A percentile compares a stretch with the other conserved stretches of the same genome.
Evolutionary conservation across 2,888 invertebrate species (phyloP).

Genomic region (Ichneumon xanthorius): DNA sequence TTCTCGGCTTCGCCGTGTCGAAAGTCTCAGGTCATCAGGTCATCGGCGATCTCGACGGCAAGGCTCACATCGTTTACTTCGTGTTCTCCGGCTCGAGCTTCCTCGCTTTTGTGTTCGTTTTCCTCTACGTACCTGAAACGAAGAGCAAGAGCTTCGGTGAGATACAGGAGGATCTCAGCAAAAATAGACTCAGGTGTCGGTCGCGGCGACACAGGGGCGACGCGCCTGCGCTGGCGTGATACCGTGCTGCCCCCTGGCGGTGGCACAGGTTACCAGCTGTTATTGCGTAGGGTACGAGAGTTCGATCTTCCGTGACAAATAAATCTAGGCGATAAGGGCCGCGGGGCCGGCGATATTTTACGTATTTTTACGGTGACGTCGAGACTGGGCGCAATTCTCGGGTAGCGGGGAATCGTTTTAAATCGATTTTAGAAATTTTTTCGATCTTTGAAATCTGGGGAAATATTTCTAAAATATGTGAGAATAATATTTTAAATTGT

Average conservation of each 20-base stretch:
- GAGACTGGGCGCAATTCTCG: background rate
- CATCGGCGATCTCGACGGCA: slow-evolving; percentile 75
- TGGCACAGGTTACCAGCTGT: background rate
- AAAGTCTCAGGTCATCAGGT: slow-evolving; percentile 78
- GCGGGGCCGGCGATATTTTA: background rate
- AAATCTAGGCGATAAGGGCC: background rate
- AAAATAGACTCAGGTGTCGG: slow-evolving; percentile 51
- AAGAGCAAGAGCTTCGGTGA: slow-evolving; percentile 80
- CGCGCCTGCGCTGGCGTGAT: slow-evolving; percentile 9
- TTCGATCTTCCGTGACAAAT: background rate
- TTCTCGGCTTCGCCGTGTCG: slow-evolving; percentile 80
- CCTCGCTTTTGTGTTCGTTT: slow-evolving; percentile 78
- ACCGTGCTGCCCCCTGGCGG: background rate
- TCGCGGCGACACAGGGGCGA: background rate
- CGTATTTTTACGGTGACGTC: background rate
- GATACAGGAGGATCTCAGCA: slow-evolving; percentile 78
- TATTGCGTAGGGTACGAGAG: background rate
- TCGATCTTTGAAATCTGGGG: too few relatives aligned
- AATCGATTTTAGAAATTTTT: too few relatives aligned
- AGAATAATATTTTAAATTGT: too few relatives aligned
- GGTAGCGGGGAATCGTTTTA: too few relatives aligned
- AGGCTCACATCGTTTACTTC: slow-evolving; percentile 75
- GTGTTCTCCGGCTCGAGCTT: slow-evolving; percentile 80
- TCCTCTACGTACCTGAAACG: slow-evolving; percentile 80
- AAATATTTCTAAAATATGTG: too few relatives aligned